Conservation (phyloP, 64 coral and sea anemone genomes). For the Anthopleura sola region DNA sequence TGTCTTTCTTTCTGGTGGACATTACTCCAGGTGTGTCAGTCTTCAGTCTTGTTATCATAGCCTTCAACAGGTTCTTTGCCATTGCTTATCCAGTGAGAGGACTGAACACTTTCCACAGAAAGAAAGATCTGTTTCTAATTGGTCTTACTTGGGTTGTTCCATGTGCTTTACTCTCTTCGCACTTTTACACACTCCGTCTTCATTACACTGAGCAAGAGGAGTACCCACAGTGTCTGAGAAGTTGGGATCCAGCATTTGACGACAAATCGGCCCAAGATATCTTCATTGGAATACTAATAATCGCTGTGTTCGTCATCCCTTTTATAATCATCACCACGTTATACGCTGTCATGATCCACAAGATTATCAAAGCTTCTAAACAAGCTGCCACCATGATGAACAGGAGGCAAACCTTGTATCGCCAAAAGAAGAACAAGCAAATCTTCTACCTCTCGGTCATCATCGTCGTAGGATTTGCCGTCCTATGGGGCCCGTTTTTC, state of each 20-base stretch:
- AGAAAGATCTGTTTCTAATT: neutral
- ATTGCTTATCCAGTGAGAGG: neutral
- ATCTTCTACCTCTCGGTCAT: neutral
- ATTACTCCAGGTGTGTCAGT: neutral
- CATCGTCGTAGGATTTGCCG: neutral
- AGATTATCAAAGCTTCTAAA: neutral
- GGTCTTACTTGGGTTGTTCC: neutral
- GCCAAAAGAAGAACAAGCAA: neutral
- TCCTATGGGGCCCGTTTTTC: neutral
- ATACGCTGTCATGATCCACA: neutral
- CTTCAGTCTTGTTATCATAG: neutral
- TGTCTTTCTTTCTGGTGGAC: neutral
- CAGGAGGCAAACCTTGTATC: neutral
- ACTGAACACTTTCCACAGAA: neutral
- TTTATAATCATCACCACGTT: neutral
- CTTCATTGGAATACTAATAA: neutral
- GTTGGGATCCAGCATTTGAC: neutral
- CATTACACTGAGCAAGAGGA: neutral
- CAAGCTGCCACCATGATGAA: neutral
- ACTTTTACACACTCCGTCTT: neutral
- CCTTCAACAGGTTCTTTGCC: neutral
- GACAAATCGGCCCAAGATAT: neutral
- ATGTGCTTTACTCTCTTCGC: neutral
- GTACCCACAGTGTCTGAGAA: neutral
- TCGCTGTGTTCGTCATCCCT: neutral